phyloP scores from a whole-genome alignment of 2,113 vertebrate species.

The Corythornis cristatus region DNA sequence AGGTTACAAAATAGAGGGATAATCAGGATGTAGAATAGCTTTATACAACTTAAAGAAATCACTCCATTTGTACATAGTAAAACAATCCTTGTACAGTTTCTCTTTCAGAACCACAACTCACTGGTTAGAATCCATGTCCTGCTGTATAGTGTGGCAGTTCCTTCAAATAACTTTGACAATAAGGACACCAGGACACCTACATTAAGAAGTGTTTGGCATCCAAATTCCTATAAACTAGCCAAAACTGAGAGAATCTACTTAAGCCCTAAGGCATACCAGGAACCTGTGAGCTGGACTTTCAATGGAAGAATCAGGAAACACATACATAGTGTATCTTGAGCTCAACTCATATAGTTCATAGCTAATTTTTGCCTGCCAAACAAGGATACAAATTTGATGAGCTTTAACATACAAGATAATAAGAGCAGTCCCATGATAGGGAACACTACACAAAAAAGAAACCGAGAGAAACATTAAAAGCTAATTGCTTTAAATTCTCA shows the following conservation, averaged over 20 bases:
- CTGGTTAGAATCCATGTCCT: neutral
- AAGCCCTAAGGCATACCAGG: neutral
- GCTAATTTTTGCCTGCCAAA: conserved; percentile 29
- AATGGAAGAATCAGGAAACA: neutral
- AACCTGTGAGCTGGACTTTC: neutral
- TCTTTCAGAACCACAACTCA: neutral
- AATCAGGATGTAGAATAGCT: neutral
- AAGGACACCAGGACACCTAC: neutral
- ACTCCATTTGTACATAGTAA: neutral
- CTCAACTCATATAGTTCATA: neutral
- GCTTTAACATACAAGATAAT: conserved; percentile 33
- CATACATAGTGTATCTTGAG: neutral
- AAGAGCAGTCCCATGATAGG: conserved; percentile 17
- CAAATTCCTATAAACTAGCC: neutral
- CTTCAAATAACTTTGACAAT: neutral
- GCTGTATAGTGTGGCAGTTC: neutral
- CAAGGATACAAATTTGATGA: conserved; percentile 37
- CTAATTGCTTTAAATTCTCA: conserved; percentile 64
- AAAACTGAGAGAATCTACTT: neutral
- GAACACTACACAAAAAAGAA: conserved; percentile 32
- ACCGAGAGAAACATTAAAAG: conserved; percentile 16
- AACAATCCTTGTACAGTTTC: neutral
- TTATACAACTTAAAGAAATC: neutral
- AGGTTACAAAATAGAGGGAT: neutral
- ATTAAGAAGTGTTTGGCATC: neutral